phyloP scores from a whole-genome alignment of 2,888 invertebrate species.

The Alloscopus bannaensis region DNA sequence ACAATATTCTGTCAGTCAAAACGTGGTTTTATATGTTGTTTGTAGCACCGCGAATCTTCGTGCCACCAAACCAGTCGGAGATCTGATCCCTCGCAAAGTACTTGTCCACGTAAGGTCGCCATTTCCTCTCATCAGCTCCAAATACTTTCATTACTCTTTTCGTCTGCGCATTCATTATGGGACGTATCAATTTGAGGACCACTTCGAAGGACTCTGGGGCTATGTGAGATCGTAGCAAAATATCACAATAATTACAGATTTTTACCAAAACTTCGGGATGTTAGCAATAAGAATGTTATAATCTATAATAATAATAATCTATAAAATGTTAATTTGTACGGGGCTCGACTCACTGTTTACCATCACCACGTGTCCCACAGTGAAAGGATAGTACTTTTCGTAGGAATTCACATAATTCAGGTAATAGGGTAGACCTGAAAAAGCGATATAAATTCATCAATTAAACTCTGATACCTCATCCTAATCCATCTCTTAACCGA shows the following conservation, averaged over 20 bases:
- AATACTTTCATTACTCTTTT: conserved; percentile 41
- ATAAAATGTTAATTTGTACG: too few relatives aligned
- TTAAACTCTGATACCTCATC: too few relatives aligned
- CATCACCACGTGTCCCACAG: conserved; percentile 39
- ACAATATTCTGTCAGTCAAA: too few relatives aligned
- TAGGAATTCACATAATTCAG: conserved; percentile 28
- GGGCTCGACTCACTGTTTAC: conserved; percentile 46
- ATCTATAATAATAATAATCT: too few relatives aligned
- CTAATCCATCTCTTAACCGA: too few relatives aligned
- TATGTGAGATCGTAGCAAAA: conserved; percentile 4
- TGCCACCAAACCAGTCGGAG: conserved; percentile 45
- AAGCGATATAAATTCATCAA: too few relatives aligned
- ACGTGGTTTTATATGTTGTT: too few relatives aligned
- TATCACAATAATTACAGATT: neutral
- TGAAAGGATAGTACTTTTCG: conserved; percentile 49
- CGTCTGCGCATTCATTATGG: conserved; percentile 42
- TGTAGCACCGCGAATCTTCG: too few relatives aligned
- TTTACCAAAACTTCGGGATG: too few relatives aligned
- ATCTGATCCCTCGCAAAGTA: conserved; percentile 14
- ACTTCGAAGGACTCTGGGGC: conserved; percentile 39
- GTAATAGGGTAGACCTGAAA: conserved; percentile 35
- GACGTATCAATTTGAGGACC: conserved; percentile 33
- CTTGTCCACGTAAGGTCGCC: conserved; percentile 30
- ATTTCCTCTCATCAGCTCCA: conserved; percentile 18
- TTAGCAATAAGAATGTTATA: too few relatives aligned